Conservation (phyloP, 1,140 invertebrate genomes). For the Ceratosolen fusciceps region DNA sequence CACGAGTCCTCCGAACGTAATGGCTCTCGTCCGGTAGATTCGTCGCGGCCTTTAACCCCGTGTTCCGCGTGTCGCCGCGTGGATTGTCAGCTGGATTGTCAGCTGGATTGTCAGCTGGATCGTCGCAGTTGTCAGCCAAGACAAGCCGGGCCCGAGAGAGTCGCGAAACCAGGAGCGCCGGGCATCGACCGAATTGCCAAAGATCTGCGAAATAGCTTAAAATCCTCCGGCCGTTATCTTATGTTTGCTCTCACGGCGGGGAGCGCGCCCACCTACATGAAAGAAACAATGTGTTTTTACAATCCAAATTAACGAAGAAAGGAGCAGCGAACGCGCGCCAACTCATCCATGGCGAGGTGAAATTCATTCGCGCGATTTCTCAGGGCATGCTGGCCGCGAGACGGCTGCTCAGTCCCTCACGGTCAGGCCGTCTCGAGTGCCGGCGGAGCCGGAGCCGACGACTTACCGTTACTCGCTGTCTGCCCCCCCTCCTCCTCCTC, state of each 20-base stretch:
- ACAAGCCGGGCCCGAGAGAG: too few relatives aligned
- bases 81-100: too few relatives aligned
- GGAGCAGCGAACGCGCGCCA: not conserved
- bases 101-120: too few relatives aligned
- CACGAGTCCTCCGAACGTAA: too few relatives aligned
- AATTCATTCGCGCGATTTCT: conserved; percentile 1
- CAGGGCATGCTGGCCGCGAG: not conserved
- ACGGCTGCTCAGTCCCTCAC: not conserved
- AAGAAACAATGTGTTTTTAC: not conserved
- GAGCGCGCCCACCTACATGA: too few relatives aligned
- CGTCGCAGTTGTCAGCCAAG: too few relatives aligned
- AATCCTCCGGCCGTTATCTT: not conserved
- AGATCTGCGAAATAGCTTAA: not conserved
- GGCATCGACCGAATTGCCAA: not conserved
- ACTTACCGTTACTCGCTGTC: conserved; percentile 19
- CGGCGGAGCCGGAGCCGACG: too few relatives aligned
- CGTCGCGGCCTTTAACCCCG: too few relatives aligned
- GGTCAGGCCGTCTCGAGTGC: not conserved
- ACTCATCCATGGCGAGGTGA: not conserved
- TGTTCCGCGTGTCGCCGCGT: too few relatives aligned
- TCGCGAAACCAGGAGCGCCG: too few relatives aligned
- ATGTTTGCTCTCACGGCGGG: not conserved
- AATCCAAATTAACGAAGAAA: conserved; percentile 9
- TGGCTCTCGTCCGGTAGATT: too few relatives aligned
- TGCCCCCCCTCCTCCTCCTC: too few relatives aligned